phyloP scores from a whole-genome alignment of 2,113 vertebrate genomes.

The Neotoma lepida region DNA sequence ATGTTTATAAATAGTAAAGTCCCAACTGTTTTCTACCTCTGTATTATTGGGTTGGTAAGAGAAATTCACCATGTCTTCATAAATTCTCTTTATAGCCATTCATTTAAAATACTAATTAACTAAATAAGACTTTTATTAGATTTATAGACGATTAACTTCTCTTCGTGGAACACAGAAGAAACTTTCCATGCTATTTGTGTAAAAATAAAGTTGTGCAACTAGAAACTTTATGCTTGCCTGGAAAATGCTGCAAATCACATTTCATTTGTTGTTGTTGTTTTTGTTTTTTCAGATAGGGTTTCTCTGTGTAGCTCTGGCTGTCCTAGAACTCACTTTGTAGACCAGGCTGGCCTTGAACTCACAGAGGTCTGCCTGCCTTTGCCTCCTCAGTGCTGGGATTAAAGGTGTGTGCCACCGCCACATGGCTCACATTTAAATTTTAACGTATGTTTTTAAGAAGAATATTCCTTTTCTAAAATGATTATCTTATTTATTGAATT shows the following conservation, averaged over 20 bases:
- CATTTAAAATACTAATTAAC: slow-evolving; percentile 17
- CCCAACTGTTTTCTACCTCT: background rate
- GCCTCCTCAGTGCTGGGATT: background rate
- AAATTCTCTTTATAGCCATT: background rate
- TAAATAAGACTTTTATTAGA: slow-evolving; percentile 6
- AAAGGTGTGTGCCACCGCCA: background rate
- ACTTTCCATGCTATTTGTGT: background rate
- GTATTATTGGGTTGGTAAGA: background rate
- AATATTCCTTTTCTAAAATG: background rate
- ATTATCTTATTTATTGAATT: background rate
- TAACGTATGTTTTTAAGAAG: background rate
- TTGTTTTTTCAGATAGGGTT: background rate
- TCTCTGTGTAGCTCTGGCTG: background rate
- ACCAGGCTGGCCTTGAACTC: background rate
- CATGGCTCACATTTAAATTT: background rate
- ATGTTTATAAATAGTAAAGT: slow-evolving; percentile 20
- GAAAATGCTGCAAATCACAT: background rate
- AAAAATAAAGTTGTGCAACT: background rate
- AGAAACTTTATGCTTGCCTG: background rate
- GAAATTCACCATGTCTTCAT: background rate
- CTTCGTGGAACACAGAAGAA: background rate
- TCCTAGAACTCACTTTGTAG: background rate
- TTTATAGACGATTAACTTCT: background rate
- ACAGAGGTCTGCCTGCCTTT: background rate
- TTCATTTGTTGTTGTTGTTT: background rate